phyloP scores from a whole-genome alignment of 2,888 invertebrate species.

The Mayetiola destructor region DNA sequence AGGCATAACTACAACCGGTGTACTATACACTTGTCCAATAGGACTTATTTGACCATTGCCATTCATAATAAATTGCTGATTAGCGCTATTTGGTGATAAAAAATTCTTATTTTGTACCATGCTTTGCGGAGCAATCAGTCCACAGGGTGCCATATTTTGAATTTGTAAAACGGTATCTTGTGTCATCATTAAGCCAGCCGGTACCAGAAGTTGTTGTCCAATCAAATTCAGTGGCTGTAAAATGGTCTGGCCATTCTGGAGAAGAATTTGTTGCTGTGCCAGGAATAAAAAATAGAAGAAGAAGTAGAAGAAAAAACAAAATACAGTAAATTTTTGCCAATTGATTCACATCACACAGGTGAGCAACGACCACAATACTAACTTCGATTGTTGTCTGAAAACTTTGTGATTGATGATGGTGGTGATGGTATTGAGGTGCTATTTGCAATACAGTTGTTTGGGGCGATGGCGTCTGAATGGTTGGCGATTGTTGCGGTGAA shows the following conservation, averaged over 20 bases:
- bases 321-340: not conserved
- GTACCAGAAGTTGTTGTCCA: conserved; percentile 71
- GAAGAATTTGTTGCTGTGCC: conserved; percentile 35
- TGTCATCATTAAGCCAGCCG: conserved; percentile 74
- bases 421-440: conserved; percentile 36
- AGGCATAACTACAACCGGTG: conserved; percentile 34
- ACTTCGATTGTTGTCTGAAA: conserved; percentile 63
- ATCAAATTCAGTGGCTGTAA: conserved; percentile 71
- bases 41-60: conserved; percentile 68
- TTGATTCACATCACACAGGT: not conserved
- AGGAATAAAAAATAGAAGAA: conserved; percentile 22
- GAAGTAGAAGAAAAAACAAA: not conserved
- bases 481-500: conserved; percentile 31
- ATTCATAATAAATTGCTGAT: conserved; percentile 58
- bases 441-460: conserved; percentile 54
- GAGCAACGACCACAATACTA: conserved; percentile 28
- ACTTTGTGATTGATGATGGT: conserved; percentile 47
- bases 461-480: conserved; percentile 27
- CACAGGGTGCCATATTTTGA: conserved; percentile 58
- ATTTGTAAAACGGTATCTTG: conserved; percentile 65
- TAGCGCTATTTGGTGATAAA: conserved; percentile 52
- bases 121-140: conserved; percentile 54
- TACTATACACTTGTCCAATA: conserved; percentile 37
- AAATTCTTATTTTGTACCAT: conserved; percentile 68
- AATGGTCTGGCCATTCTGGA: conserved; percentile 47